A percentile compares a stretch with the other conserved stretches of the same genome.
These are phyloP conservation scores for Lasioglossum albipes DNA, from an alignment of 1,140 invertebrate genomes.

Conservation along the genomic window DNA sequence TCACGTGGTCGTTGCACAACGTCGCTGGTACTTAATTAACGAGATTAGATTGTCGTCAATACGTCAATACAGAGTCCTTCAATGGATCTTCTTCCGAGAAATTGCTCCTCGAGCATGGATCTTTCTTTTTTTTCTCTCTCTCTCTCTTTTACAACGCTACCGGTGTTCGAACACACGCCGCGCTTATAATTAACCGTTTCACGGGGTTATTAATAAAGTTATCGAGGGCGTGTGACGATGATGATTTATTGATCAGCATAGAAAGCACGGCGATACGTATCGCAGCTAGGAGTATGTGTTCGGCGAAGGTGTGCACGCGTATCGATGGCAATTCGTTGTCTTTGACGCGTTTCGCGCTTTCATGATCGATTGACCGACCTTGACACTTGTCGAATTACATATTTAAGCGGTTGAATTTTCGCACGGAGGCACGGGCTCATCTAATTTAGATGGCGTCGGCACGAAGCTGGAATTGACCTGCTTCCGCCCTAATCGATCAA, in stretches of 20 bases:
- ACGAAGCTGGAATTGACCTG: constrained; percentile 33
- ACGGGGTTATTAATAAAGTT: constrained; percentile 42
- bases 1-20: not conserved
- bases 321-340: not conserved
- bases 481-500: constrained; percentile 51
- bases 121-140: not conserved
- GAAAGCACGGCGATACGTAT: constrained; percentile 8
- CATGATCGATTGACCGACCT: not conserved
- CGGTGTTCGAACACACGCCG: not conserved
- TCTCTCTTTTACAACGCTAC: not conserved
- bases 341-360: not conserved
- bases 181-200: constrained; percentile 14
- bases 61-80: constrained; percentile 4
- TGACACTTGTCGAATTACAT: not conserved
- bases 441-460: not conserved
- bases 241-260: constrained; percentile 38
- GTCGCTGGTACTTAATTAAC: constrained; percentile 19
- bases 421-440: not conserved
- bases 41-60: constrained; percentile 29
- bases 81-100: not conserved
- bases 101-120: not conserved
- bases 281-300: not conserved
- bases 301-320: not conserved
- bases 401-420: not conserved
- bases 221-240: constrained; percentile 37